Evolutionary conservation across 2,797 vertebrate species (phyloP).

Genomic region (Harpagifer antarcticus): DNA sequence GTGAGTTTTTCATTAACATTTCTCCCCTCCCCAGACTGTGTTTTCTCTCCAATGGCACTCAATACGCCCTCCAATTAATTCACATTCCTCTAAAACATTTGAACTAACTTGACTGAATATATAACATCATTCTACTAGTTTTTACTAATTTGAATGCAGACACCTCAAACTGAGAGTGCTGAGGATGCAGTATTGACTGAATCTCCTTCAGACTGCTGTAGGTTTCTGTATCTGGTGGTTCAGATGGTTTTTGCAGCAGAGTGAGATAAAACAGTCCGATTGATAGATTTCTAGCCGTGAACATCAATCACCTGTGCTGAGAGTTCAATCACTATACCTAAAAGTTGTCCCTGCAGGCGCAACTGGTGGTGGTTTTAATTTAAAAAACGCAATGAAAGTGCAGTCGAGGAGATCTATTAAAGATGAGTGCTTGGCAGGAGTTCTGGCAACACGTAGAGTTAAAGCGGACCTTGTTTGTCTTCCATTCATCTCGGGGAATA

Average conservation of each 20-base stretch:
- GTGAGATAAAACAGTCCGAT: constrained; percentile 52
- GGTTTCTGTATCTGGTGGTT: constrained; percentile 52
- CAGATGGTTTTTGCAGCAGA: constrained; percentile 40
- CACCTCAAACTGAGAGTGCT: constrained; percentile 3
- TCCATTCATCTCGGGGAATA: constrained; percentile 12
- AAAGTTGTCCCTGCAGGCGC: constrained; percentile 47
- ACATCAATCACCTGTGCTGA: constrained; percentile 57
- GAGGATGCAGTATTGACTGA: constrained; percentile 25
- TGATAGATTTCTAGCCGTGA: constrained; percentile 22
- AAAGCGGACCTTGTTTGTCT: constrained; percentile 19
- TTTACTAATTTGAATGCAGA: too few species aligned
- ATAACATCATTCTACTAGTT: too few species aligned
- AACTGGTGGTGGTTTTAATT: constrained; percentile 69
- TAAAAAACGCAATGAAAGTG: constrained; percentile 58
- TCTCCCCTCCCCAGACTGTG: too few species aligned
- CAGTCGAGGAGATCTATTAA: constrained; percentile 69
- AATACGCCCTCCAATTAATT: too few species aligned
- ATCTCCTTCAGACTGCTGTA: constrained; percentile 4
- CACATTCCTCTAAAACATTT: too few species aligned
- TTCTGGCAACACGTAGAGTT: constrained; percentile 48
- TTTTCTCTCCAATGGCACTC: too few species aligned
- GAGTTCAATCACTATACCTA: constrained; percentile 53
- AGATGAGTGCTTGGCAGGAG: constrained; percentile 73
- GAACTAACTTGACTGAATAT: too few species aligned
- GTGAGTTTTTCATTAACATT: too few species aligned